Base-by-base conservation (phyloP, 2,888 invertebrate genomes). In the Marronus borbonicus region DNA sequence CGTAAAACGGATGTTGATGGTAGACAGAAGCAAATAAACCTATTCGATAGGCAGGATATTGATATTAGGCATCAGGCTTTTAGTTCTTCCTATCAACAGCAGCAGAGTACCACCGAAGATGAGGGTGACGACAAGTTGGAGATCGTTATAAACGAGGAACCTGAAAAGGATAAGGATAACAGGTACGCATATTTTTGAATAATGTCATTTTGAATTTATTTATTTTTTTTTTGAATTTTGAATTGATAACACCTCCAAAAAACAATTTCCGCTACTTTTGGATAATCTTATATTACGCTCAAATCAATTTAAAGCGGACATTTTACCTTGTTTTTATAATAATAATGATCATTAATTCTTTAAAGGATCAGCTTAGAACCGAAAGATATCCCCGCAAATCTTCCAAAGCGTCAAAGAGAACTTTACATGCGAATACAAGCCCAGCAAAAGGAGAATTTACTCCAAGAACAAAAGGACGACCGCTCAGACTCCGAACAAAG, bases 361-460 rank as follows among this genome's bases (percentile, higher is more conserved):
- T 62, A 31, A 62, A 65, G 65, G 17, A 44, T 65, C 44, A 24
- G 17, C 17, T 62, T 60, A 24, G 60, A 74, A 60, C 55, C 58
- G 8, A 70, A 60, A 72, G 87, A 88, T 44, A 83, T 91, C 14
- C 91, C 91, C 0, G 86, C 89, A 17, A 91, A 91, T 82, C 87
- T 94, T 78, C 93, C 94, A 2, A 92, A 92, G 81, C 92, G 90
- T 83, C 93, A 93, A 82, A 89, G 92, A 75, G 93, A 94, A 82
- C 87, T 94, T 50, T 93, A 92, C 82, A 87, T 92, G 86, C 87
- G 94, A 78, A 93, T 94, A 80, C 92, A 93, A 81, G 92, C 93
- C 66, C 92, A 93, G 80, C 93, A 93, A 82, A 89, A 91, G 78
- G 90, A 91, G 78, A 90, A 89, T 70, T 84, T 89, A 31, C 83